Base-by-base conservation (phyloP, 2,113 vertebrate species). In the Pseudolaguvia tuberculata region DNA sequence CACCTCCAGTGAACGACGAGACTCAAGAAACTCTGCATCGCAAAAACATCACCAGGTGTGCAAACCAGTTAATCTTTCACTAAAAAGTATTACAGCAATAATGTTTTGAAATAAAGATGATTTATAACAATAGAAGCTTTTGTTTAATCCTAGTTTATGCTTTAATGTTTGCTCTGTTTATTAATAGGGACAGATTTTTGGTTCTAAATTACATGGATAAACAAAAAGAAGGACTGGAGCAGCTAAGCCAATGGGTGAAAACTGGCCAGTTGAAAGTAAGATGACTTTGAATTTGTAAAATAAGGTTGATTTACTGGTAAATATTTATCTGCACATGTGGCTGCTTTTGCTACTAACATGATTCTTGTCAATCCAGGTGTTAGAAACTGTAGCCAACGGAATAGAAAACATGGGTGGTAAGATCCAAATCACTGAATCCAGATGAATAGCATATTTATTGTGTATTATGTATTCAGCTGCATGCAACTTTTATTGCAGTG, bases 381-480 rank as follows among this genome's bases (percentile, higher is more conserved):
- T 93, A 85, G 96, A 99, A 85, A 97, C 94, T 0, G 15, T 94
- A 27, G 82, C 88, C 29, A 87, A 91, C 72, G 95, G 96, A 72
- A 87, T 99, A 73, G 93, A 92, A 84, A 97, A 95, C 45, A 94
- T 94, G 31, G 95, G 96, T 86, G 94, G 96, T 99, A 92, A 90
- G 90, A 67, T 4, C 29, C 14, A 8, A 20, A 52, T 57, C 29
- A 27, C 47, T 59, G 18, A 29, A 75, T 10, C 11, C 4, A 63
- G n/a, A 25, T 58, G 7, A 55, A 56, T 52, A 42, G 15, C 0
- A 27, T 20, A 45, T 15, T 48, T 51, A 55, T 1, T 23, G 1
- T 70, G 8, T 50, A 23, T 66, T 14, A 3, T 12, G 23, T 51
- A 29, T 39, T 25, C 17, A 20, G 20, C 8, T 68, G 8, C 5